Conservation (phyloP, 2,113 vertebrate genomes). For the Bubalus kerabau region DNA sequence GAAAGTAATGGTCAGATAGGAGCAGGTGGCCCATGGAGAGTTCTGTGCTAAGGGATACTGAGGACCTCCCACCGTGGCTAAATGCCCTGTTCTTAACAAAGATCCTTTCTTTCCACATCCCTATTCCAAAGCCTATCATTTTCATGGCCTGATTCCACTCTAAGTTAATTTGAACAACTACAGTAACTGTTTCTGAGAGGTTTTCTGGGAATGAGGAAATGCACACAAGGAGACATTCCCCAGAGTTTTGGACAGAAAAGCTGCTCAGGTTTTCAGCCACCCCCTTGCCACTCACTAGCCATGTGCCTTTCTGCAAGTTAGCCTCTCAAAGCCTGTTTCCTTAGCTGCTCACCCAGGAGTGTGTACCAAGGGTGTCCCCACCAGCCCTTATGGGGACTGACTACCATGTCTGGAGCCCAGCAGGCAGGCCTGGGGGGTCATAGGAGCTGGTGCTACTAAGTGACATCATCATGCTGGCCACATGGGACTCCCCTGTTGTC, state of each 20-base stretch:
- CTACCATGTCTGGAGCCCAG: neutral
- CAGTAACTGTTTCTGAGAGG: neutral
- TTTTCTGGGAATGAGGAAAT: neutral
- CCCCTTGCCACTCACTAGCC: neutral
- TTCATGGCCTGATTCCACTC: neutral
- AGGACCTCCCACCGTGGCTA: neutral
- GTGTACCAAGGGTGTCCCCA: neutral
- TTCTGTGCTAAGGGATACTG: neutral
- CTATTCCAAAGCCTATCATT: neutral
- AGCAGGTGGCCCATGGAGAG: neutral
- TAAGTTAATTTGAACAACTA: neutral
- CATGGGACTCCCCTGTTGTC: neutral
- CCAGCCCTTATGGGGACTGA: neutral
- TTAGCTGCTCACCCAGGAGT: neutral
- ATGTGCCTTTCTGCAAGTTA: neutral
- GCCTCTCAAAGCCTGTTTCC: neutral
- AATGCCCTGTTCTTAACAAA: neutral
- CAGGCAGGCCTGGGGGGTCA: too few relatives aligned
- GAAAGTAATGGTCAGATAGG: neutral
- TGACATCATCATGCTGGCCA: neutral
- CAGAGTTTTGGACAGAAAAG: neutral
- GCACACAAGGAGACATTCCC: neutral
- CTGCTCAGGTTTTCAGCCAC: neutral
- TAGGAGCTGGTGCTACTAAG: neutral
- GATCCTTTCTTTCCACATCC: neutral